Evolutionary conservation across 2,888 invertebrate species (phyloP).

Genomic region (Agonopterix arenella): DNA sequence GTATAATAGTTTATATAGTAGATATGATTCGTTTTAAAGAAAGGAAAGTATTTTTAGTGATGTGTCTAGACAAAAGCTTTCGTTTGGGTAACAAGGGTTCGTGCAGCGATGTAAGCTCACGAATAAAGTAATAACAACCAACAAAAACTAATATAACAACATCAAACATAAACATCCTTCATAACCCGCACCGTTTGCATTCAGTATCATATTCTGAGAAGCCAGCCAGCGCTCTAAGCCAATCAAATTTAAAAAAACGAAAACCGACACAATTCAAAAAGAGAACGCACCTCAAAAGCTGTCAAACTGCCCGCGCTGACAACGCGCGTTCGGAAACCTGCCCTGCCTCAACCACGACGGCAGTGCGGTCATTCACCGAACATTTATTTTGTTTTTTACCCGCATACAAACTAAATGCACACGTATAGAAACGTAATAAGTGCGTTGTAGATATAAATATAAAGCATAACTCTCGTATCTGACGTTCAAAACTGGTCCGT

Average conservation of each 20-base stretch:
- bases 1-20: too few species aligned
- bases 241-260: constrained; percentile 42
- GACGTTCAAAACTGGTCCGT: constrained; percentile 55
- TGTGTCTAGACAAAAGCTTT: too few species aligned
- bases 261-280: constrained; percentile 63
- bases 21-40: too few species aligned
- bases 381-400: constrained; percentile 70
- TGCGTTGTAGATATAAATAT: constrained; percentile 36
- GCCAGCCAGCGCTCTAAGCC: constrained; percentile 31
- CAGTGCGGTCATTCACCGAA: constrained; percentile 59
- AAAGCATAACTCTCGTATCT: constrained; percentile 54
- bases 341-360: constrained; percentile 58
- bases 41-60: too few species aligned
- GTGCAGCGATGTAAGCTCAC: too few species aligned
- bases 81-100: too few species aligned
- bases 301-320: constrained; percentile 62
- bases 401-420: constrained; percentile 63
- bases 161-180: constrained; percentile 2
- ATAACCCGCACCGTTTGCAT: background rate
- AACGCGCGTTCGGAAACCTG: constrained; percentile 39
- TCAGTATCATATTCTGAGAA: background rate
- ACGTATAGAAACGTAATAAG: constrained; percentile 30
- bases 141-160: background rate
- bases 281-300: constrained; percentile 70
- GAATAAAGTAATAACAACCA: background rate